These are phyloP conservation scores for Malurus alboscapulatus DNA, from an alignment of 2,113 vertebrate genomes.

Conservation along the genomic window DNA sequence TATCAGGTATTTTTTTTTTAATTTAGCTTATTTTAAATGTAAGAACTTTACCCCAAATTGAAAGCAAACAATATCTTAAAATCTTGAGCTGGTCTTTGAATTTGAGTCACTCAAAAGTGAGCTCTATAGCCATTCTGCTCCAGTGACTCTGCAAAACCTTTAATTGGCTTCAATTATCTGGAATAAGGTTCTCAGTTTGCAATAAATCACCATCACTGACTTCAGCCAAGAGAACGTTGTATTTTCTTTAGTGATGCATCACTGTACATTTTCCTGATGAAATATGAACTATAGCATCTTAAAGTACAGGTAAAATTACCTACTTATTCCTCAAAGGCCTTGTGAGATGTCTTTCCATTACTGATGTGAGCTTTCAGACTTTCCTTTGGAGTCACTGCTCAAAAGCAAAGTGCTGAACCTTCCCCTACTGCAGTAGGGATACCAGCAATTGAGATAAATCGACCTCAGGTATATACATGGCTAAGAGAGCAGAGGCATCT, in stretches of 20 bases:
- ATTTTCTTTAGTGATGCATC: background rate
- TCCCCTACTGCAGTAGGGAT: background rate
- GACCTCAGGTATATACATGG: fast-evolving
- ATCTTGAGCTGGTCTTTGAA: background rate
- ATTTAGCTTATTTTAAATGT: background rate
- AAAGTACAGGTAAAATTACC: background rate
- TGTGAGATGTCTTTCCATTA: background rate
- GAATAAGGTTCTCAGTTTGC: background rate
- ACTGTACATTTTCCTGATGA: background rate
- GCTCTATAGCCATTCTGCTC: background rate
- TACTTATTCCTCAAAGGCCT: background rate
- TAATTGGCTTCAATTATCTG: background rate
- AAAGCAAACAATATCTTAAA: background rate
- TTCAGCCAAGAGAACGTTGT: fast-evolving
- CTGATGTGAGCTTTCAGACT: background rate
- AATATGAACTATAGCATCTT: background rate
- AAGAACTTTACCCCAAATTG: background rate
- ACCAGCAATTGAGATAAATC: background rate
- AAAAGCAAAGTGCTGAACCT: background rate
- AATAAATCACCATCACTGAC: background rate
- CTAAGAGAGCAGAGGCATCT: background rate
- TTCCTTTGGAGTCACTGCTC: background rate
- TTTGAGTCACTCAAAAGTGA: background rate
- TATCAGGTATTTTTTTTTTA: background rate
- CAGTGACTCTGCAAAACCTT: background rate